Base-by-base conservation (phyloP, 2,888 invertebrate genomes). In the Cyrtodaria siliqua region DNA sequence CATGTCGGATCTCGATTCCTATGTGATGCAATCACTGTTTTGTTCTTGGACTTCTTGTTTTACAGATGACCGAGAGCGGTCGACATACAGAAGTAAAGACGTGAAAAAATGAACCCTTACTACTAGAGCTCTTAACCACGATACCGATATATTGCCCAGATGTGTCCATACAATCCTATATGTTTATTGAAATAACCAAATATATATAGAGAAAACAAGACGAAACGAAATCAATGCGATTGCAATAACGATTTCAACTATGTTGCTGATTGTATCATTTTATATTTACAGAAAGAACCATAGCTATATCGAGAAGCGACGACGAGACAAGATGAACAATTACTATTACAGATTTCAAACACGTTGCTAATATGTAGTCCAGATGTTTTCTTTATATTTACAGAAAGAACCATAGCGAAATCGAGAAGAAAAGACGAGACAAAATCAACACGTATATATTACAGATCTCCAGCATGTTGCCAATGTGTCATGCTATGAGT, bases 361-460 rank as follows among this genome's bases (percentile, higher is more conserved):
- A 96, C 98, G 95, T 95, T 98, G 23, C 98, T 98, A 0, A 97
- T 97, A 97, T 98, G 98, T 91, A 96, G 96, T 87, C n/a, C n/a
- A n/a, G n/a, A n/a, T n/a, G n/a, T 18, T 44, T 16, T 9, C 16
- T 26, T 52, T 33, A 14, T 63, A 20, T n/a, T 83, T 80, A 26
- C 79, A 97, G 97, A 89, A 98, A 98, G 93, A 98, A 98, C 93
- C 98, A 98, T 94, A 98, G 98, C 93, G 98, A 98, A 94, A 98
- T 98, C 76, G 98, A 98, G 93, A 98, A 98, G 92, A 94, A 98
- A 0, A 95, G 98, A 0, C 95, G 98, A 33, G 98, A 98, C 93
- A 98, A 98, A 94, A 98, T 98, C 98, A 98, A 98, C 94, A 97
- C 96, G 0, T 98, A 97, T 93, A 98, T 98, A 86, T 95, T 96